Evolutionary conservation across 1,140 invertebrate genomes (phyloP).

Genomic region (Ceratosolen solmsi): DNA sequence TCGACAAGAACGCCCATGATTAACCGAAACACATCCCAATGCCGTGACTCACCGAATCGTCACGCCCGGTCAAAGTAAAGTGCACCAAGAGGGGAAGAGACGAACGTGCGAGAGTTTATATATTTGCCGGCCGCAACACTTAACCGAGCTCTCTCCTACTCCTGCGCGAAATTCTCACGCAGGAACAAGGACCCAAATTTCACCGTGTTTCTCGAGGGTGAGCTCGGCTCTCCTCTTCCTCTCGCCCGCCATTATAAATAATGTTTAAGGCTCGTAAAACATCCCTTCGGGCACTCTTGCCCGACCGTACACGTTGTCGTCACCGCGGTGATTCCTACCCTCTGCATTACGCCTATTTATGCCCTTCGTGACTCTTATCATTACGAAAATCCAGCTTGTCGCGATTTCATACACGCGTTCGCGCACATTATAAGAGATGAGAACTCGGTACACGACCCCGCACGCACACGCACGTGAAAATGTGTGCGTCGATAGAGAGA

Average conservation of each 20-base stretch:
- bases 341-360: conserved; percentile 32
- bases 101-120: not conserved
- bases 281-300: not conserved
- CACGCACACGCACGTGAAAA: no score
- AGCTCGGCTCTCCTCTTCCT: not conserved
- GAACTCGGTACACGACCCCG: no score
- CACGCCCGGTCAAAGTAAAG: not conserved
- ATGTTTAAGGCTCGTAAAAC: conserved; percentile 39
- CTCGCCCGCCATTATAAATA: conserved; percentile 35
- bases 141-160: not conserved
- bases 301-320: not conserved
- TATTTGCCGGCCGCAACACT: not conserved
- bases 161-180: conserved; percentile 27
- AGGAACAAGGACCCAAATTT: conserved; percentile 1
- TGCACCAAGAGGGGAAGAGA: not conserved
- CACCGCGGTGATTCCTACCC: not conserved
- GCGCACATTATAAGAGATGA: no score
- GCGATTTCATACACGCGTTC: conserved; percentile 11
- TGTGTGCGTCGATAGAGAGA: no score
- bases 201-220: conserved; percentile 9
- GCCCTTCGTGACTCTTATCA: conserved; percentile 40
- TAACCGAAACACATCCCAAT: conserved; percentile 4
- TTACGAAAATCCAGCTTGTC: conserved; percentile 18
- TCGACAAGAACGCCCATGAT: not conserved
- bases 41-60: not conserved